Conservation (phyloP, 2,797 vertebrate species). For the Taenioides sp. region DNA sequence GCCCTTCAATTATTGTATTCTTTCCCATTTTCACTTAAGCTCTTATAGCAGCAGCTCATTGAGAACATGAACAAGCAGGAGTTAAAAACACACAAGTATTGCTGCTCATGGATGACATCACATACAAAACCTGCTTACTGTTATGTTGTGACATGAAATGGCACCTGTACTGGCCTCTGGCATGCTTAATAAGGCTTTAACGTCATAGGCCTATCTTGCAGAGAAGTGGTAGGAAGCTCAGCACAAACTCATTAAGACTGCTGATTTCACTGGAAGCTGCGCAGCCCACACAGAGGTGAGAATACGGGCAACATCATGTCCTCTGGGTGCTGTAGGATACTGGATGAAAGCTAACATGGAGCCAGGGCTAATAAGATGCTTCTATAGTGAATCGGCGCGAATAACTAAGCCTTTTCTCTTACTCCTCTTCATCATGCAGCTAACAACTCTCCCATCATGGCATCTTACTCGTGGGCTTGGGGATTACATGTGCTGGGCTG, state of each 20-base stretch:
- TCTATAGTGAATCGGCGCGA: slow-evolving; percentile 31
- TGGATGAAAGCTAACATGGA: slow-evolving; percentile 30
- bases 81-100: background rate
- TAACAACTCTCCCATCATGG: slow-evolving; percentile 49
- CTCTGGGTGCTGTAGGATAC: slow-evolving; percentile 26
- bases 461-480: slow-evolving; percentile 51
- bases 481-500: slow-evolving; percentile 72
- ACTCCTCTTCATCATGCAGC: slow-evolving; percentile 31
- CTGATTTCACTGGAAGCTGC: slow-evolving; percentile 51
- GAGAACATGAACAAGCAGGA: background rate
- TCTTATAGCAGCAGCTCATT: background rate
- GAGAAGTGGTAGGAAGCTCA: slow-evolving; percentile 27
- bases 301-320: slow-evolving; percentile 30
- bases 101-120: no score
- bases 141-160: background rate
- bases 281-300: slow-evolving; percentile 27
- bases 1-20: background rate
- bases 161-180: background rate
- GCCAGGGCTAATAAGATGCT: slow-evolving; percentile 22
- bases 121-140: background rate
- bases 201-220: slow-evolving; percentile 28
- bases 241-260: slow-evolving; percentile 37
- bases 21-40: background rate
- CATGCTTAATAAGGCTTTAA: slow-evolving; percentile 30
- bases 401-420: slow-evolving; percentile 37